A percentile compares a stretch with the other conserved stretches of the same genome.
phyloP scores from a whole-genome alignment of 1,140 invertebrate genomes.

The Schlechtendalia chinensis region DNA sequence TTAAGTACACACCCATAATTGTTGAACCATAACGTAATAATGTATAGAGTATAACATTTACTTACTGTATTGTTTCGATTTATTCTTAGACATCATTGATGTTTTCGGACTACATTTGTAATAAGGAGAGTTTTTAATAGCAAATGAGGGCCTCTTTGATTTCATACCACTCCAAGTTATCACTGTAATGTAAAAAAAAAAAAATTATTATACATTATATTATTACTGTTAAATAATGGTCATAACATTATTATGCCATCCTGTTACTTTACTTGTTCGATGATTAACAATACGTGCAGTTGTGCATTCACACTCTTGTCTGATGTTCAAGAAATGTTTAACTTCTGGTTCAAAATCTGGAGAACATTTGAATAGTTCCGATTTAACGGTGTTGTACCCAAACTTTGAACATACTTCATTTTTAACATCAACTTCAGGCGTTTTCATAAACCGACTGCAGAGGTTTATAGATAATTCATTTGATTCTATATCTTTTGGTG shows the following conservation, averaged over 20 bases:
- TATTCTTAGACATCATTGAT: slow-evolving; percentile 1
- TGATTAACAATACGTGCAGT: background rate
- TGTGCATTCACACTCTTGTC: background rate
- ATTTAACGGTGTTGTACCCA: background rate
- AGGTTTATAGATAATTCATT: background rate
- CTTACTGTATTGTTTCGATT: slow-evolving; percentile 43
- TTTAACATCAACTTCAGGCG: slow-evolving; percentile 1
- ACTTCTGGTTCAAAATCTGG: background rate
- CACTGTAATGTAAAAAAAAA: slow-evolving; percentile 29
- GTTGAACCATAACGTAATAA: slow-evolving; percentile 26
- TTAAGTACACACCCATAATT: slow-evolving; percentile 33
- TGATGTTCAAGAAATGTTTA: background rate
- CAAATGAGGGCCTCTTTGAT: slow-evolving; percentile 30
- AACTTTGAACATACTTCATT: background rate
- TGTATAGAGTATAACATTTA: slow-evolving; percentile 25
- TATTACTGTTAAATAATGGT: background rate
- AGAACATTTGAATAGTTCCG: background rate
- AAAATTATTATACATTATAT: background rate
- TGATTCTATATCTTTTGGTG: background rate
- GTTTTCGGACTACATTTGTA: slow-evolving; percentile 34
- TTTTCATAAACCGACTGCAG: background rate
- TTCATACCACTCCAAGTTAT: slow-evolving; percentile 11
- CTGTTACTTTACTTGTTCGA: slow-evolving; percentile 3
- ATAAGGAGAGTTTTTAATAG: slow-evolving; percentile 35
- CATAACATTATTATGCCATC: background rate